Evolutionary conservation across 2,797 vertebrate species (phyloP).

Genomic region (Potorous gilbertii): DNA sequence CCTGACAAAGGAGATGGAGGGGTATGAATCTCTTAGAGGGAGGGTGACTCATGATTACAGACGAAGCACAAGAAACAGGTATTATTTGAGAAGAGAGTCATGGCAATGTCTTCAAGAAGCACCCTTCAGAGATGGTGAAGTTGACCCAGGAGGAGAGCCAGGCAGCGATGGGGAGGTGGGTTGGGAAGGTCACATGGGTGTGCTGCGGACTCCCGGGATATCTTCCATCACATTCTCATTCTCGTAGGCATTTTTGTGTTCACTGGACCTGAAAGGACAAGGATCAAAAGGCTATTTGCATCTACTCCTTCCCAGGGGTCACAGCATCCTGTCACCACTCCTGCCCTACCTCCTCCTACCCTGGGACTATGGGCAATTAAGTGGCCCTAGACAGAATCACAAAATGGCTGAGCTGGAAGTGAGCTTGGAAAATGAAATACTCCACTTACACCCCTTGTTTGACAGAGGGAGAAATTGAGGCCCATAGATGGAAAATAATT

Average conservation of each 20-base stretch:
- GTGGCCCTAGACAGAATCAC: neutral
- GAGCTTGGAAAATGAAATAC: neutral
- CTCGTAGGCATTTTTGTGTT: slow-evolving; percentile 81
- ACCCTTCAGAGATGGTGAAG: neutral
- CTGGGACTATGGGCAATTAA: neutral
- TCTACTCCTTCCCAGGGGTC: neutral
- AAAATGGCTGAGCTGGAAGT: neutral
- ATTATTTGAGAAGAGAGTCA: neutral
- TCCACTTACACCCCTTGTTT: neutral
- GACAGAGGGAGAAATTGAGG: neutral
- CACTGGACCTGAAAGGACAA: slow-evolving; percentile 80
- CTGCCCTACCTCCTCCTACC: neutral
- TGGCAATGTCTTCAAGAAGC: neutral
- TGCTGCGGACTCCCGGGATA: slow-evolving; percentile 81
- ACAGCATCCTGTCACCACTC: neutral
- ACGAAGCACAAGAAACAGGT: neutral
- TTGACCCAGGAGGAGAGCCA: neutral
- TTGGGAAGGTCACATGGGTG: slow-evolving; percentile 80
- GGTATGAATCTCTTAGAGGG: neutral
- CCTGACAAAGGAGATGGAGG: neutral
- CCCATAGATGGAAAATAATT: neutral
- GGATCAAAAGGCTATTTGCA: neutral
- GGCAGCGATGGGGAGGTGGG: neutral
- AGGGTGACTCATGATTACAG: neutral
- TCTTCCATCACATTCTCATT: slow-evolving; percentile 77